Percentiles rank a stretch among this genome's conserved stretches.
phyloP scores from a whole-genome alignment of 2,888 invertebrate species.

The Bugula neritina region DNA sequence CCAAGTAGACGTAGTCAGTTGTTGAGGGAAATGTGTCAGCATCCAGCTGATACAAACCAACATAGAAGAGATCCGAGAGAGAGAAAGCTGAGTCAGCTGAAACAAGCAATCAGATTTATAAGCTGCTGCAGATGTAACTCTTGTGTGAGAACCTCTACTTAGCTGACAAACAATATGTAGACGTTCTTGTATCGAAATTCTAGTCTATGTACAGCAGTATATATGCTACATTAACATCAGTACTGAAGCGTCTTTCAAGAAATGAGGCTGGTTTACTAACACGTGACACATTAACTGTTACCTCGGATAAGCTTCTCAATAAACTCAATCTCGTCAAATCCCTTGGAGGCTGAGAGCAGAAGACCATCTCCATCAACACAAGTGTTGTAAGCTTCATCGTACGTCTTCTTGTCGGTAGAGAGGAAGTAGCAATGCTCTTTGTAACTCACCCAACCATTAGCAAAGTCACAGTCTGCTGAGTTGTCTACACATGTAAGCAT shows the following conservation, averaged over 20 bases:
- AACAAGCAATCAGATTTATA: background rate
- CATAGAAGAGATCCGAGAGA: background rate
- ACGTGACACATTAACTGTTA: too few relatives aligned
- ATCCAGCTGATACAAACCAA: conserved; percentile 18
- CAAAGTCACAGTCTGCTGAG: background rate
- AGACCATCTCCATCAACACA: background rate
- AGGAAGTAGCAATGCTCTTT: conserved; percentile 14
- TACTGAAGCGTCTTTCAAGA: too few relatives aligned
- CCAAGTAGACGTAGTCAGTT: background rate
- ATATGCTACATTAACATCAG: too few relatives aligned
- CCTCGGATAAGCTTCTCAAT: background rate
- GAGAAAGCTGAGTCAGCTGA: background rate
- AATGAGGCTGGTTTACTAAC: too few relatives aligned
- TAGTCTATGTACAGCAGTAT: too few relatives aligned
- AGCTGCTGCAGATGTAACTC: too few relatives aligned
- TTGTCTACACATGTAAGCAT: conserved; percentile 10
- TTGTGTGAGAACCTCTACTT: too few relatives aligned
- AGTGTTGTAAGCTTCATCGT: background rate
- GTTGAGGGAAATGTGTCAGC: conserved; percentile 3
- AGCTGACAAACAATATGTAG: too few relatives aligned
- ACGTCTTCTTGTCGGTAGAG: background rate
- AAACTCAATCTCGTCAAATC: background rate
- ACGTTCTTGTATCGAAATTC: too few relatives aligned
- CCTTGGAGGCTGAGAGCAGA: background rate
- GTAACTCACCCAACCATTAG: conserved; percentile 15